These are phyloP conservation scores for Paratilapia polleni DNA, from an alignment of 2,113 vertebrate species.

Conservation along the genomic window DNA sequence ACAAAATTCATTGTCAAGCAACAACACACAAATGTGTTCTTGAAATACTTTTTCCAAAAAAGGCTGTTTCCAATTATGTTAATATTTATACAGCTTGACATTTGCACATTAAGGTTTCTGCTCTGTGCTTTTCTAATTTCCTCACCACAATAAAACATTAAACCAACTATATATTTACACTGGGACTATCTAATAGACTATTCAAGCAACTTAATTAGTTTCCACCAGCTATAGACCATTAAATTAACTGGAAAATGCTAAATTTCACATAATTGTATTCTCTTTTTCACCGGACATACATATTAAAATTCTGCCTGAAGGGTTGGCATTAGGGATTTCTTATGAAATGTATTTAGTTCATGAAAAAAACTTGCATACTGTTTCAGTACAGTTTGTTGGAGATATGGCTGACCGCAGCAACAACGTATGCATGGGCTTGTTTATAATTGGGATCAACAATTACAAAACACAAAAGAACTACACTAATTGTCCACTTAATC, in stretches of 20 bases:
- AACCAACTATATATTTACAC: slow-evolving; percentile 2
- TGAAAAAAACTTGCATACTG: background rate
- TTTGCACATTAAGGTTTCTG: slow-evolving; percentile 10
- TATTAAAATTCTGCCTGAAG: background rate
- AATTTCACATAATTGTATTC: background rate
- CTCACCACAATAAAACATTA: slow-evolving; percentile 1
- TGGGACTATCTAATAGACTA: background rate
- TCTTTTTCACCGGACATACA: background rate
- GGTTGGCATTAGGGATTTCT: background rate
- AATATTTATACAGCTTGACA: slow-evolving; percentile 17
- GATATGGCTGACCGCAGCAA: background rate
- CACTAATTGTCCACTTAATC: background rate
- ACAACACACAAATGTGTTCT: background rate
- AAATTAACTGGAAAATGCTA: background rate
- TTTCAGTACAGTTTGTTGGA: background rate
- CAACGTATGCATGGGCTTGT: background rate
- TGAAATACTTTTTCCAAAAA: background rate
- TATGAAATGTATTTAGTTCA: background rate
- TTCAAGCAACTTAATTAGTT: slow-evolving; percentile 6
- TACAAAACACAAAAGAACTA: background rate
- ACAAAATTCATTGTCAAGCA: background rate
- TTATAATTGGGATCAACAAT: background rate
- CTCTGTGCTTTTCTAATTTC: slow-evolving; percentile 7
- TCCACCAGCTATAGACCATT: background rate
- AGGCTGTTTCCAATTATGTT: background rate